A percentile compares a stretch with the other conserved stretches of the same genome.
phyloP scores from a whole-genome alignment of 2,113 vertebrate genomes.

The Halichoerus grypus region DNA sequence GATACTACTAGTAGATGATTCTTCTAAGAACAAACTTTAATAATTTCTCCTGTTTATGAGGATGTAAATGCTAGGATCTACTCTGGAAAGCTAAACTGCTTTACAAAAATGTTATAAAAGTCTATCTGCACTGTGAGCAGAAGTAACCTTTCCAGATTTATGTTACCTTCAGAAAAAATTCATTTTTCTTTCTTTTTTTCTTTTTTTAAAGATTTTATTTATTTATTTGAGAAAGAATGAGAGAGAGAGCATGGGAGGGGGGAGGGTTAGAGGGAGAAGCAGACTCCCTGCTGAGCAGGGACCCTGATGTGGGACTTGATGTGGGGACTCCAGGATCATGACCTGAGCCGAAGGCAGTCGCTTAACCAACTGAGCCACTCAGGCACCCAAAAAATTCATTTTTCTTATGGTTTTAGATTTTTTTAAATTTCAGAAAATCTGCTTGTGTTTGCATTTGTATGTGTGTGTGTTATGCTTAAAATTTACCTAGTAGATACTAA shows the following conservation, averaged over 20 bases:
- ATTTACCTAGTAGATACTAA: neutral
- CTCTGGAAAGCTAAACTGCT: neutral
- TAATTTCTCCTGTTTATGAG: neutral
- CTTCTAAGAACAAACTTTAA: neutral
- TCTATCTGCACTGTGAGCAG: rapidly evolving
- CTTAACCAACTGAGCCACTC: too few relatives aligned
- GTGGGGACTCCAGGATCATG: too few relatives aligned
- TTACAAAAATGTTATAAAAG: neutral
- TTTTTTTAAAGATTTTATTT: too few relatives aligned
- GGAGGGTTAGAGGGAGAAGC: too few relatives aligned
- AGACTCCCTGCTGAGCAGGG: too few relatives aligned
- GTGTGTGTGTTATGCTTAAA: neutral
- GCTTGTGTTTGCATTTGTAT: neutral
- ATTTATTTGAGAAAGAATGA: too few relatives aligned
- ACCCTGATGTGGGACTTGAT: too few relatives aligned
- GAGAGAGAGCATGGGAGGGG: too few relatives aligned
- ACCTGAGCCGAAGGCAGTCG: too few relatives aligned
- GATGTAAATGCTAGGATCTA: neutral
- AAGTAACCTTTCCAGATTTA: neutral
- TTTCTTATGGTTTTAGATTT: neutral
- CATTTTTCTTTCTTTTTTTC: neutral
- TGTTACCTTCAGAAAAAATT: neutral
- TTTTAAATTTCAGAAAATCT: neutral
- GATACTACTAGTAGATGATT: neutral
- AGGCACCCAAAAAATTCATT: neutral